Evolutionary conservation across 2,113 vertebrate genomes (phyloP).

Genomic region (Mirza zaza): DNA sequence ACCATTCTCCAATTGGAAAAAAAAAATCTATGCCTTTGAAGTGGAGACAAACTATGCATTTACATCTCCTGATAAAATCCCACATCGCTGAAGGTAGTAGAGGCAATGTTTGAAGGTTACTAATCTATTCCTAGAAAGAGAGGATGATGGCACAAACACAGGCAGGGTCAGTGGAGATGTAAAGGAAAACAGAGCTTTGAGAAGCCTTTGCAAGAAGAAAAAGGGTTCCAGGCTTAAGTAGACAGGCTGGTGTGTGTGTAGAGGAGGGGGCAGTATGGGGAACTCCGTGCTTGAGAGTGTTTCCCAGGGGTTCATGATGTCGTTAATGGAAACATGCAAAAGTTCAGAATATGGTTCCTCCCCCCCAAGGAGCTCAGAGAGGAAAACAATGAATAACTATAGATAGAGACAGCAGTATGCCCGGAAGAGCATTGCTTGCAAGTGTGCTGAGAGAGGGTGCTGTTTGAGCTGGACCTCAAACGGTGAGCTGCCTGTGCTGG

Average conservation of each 20-base stretch:
- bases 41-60: neutral
- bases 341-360: neutral
- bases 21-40: neutral
- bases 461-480: neutral
- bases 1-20: neutral
- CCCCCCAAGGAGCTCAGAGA: neutral
- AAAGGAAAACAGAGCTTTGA: neutral
- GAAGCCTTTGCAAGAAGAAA: neutral
- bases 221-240: neutral
- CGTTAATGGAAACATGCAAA: neutral
- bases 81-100: neutral
- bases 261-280: neutral
- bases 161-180: neutral
- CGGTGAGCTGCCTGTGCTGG: neutral
- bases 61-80: neutral
- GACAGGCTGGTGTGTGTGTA: rapidly evolving
- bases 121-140: neutral
- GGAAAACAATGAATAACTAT: neutral
- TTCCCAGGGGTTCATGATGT: neutral
- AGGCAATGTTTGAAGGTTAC: neutral
- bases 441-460: neutral
- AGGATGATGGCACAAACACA: neutral
- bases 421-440: neutral
- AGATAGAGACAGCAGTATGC: neutral
- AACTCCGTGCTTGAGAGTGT: neutral